Evolutionary conservation across 1,140 invertebrate genomes (phyloP), one percentile per base, ranked within the genome.

Genomic region (Zaprionus capensis): DNA sequence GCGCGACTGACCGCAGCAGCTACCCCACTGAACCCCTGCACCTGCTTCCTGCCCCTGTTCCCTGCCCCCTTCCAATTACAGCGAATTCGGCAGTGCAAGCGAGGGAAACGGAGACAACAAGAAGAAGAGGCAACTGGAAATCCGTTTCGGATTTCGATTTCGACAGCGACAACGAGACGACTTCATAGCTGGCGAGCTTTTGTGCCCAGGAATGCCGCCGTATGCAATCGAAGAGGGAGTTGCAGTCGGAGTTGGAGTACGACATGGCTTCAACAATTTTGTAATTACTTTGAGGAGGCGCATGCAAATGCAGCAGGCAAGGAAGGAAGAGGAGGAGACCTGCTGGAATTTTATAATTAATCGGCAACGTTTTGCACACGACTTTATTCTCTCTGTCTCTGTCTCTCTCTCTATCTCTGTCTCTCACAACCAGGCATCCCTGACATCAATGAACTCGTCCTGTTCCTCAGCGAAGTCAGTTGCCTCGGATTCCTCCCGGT

Each of bases 291-390:
- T 68, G 79, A 34, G 31, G 38, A 68, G 71, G 51, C 67, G 65
- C 66, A 77, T 83, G 77, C 73, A 78, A 87, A 81, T 78, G 71
- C 56, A 51, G 65, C 49, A 46, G n/a, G 2, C 5, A 7, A 44
- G 41, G 63, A 31, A 51, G 34, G 12, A 28, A 22, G 14, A 15
- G 11, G 17, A 28, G 55, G 31, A 34, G 36, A n/a, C 11, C 51
- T 28, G 41, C 44, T 72, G 83, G 84, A 90, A 88, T 88, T 88
- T 88, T 88, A 90, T 88, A 88, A 88, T 88, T 88, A 88, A 88
- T 84, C 78, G 81, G 36, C 71, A 74, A 75, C 65, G 74, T 73
- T 79, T 53, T 55, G 41, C 63, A 71, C 76, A 76, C 73, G 73
- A 76, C 71, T 87, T 87, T 83, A 88, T 85, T 88, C 82, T 46